Base-by-base conservation (phyloP, 2,888 invertebrate species). In the Lepidochitona cinerea region DNA sequence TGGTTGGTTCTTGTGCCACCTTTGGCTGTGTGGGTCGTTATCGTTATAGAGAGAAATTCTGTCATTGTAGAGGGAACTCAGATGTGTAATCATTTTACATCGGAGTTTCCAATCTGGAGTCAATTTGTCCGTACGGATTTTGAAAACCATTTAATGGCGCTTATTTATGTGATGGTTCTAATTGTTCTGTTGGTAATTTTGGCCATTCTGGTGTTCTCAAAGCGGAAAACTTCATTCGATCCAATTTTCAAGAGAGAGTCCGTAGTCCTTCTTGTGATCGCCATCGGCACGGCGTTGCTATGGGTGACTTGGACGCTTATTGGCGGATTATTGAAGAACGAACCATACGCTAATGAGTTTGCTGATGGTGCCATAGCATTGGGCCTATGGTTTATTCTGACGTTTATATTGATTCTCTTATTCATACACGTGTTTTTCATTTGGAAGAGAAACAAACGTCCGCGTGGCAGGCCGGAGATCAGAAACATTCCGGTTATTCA, bases 141-240 rank as follows among this genome's bases (percentile, higher is more conserved):
- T 32, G 59, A 59, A 26, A 59, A 59, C 49, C 92, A 95, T 84
- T 91, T 96, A 74, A 91, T 95, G 81, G 95, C 95, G 37, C 91
- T 96, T 80, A 93, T 95, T 87, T 92, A 97, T 91, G 95, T 96
- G 67, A 94, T 95, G 77, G 94, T 95, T 87, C 92, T 97, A 73
- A 94, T 96, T 81, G 92, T 95, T 67, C 94, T 96, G 84, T 96
- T 96, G 73, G 94, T 95, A 74, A 94, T 95, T 73, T 92, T 96
- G 84, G 95, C 96, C 71, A 93, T 96, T 33, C 94, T 96, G 87
- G 95, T 96, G 49, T 95, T 95, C 36, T 97, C 14, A 14, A 59
- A 14, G 23, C 23, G 32, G 23, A 23, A 32, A 9, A 4, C 29
- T 4, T 29, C 12, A 32, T 23, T 23, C 29, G 26, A 23, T 59